Evolutionary conservation across 2,888 invertebrate genomes (phyloP).

Genomic region (Hymenopus coronatus): DNA sequence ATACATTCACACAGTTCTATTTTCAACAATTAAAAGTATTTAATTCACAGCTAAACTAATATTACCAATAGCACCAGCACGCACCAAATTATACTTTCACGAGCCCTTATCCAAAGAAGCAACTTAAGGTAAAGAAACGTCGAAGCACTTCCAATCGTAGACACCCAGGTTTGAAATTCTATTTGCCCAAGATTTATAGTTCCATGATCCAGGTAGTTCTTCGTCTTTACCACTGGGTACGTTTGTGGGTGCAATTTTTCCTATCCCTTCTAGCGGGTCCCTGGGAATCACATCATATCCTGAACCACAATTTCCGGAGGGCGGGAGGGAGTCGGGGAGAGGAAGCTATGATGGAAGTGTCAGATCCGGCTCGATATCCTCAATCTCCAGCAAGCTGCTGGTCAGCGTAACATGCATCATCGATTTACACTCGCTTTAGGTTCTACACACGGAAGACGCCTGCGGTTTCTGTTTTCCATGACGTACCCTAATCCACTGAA

Average conservation of each 20-base stretch:
- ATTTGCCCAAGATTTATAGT: background rate
- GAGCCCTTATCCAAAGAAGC: too few relatives aligned
- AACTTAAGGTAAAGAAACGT: too few relatives aligned
- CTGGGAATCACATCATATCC: background rate
- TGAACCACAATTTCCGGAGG: background rate
- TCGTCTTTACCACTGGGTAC: background rate
- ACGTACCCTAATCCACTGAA: too few relatives aligned
- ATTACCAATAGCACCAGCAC: too few relatives aligned
- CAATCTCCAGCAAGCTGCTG: background rate
- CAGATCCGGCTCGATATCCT: background rate
- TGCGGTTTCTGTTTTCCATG: too few relatives aligned
- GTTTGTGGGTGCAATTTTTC: background rate
- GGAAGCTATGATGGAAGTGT: background rate
- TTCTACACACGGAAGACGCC: too few relatives aligned
- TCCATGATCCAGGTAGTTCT: background rate
- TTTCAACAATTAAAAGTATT: too few relatives aligned
- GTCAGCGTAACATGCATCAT: background rate
- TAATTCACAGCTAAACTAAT: too few relatives aligned
- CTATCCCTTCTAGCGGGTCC: background rate
- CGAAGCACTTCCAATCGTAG: too few relatives aligned
- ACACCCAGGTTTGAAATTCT: background rate
- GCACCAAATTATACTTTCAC: too few relatives aligned
- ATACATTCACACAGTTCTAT: too few relatives aligned
- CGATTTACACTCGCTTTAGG: background rate
- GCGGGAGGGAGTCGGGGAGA: background rate